A percentile compares a stretch with the other conserved stretches of the same genome.
Evolutionary conservation across 1,140 invertebrate species (phyloP).

Genomic region (Nixonia krombeini): DNA sequence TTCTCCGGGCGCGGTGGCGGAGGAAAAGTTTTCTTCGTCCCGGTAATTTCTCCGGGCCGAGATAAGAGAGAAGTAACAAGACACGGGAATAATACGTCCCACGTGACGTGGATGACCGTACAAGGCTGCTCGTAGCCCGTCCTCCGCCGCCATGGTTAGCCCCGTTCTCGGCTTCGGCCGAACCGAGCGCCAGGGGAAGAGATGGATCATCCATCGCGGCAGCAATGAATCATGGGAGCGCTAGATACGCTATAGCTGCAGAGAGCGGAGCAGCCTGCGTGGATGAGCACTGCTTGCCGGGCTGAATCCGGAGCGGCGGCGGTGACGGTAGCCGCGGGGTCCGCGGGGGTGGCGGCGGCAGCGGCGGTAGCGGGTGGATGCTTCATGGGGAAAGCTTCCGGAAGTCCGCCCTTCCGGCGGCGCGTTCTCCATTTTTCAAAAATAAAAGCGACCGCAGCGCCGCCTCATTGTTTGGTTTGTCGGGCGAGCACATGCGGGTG

Average conservation of each 20-base stretch:
- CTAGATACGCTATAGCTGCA: conserved; percentile 38
- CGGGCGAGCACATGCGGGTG: conserved; percentile 25
- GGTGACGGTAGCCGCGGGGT: no score
- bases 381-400: conserved; percentile 48
- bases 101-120: conserved; percentile 51
- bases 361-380: conserved; percentile 11
- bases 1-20: no score
- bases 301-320: conserved; percentile 39
- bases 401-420: conserved; percentile 64
- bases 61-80: conserved; percentile 56
- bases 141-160: conserved; percentile 36
- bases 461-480: conserved; percentile 64
- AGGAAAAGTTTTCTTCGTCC: conserved; percentile 34
- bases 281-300: conserved; percentile 25
- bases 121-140: conserved; percentile 44
- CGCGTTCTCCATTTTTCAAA: conserved; percentile 69
- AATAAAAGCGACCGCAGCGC: conserved; percentile 63
- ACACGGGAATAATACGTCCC: conserved; percentile 55
- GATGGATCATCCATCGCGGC: conserved; percentile 70
- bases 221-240: conserved; percentile 69
- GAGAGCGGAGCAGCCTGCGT: conserved; percentile 40
- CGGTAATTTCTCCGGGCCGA: conserved; percentile 39
- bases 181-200: conserved; percentile 58
- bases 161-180: conserved; percentile 40
- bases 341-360: no score